Evolutionary conservation across 2,888 invertebrate genomes (phyloP).

Genomic region (Nephrocerus scutellatus): DNA sequence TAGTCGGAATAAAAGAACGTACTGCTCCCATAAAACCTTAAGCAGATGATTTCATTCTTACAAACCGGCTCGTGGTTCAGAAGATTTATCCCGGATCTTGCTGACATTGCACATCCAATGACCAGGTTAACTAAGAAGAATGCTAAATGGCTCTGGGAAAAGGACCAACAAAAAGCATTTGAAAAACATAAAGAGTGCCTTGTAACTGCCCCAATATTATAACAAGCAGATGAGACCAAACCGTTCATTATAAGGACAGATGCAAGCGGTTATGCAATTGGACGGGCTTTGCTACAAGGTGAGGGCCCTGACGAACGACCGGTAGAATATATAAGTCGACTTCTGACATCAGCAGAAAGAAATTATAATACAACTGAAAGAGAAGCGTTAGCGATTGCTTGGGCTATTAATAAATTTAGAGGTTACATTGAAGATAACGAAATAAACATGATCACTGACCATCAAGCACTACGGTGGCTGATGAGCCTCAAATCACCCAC

Average conservation of each 20-base stretch:
- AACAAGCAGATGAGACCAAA: slow-evolving; percentile 23
- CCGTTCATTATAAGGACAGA: slow-evolving; percentile 33
- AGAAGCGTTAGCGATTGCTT: slow-evolving; percentile 34
- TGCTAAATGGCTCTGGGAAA: slow-evolving; percentile 10
- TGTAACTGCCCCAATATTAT: slow-evolving; percentile 23
- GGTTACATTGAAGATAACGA: slow-evolving; percentile 12
- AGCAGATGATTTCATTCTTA: slow-evolving; percentile 22
- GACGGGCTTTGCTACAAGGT: slow-evolving; percentile 22
- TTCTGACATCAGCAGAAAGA: slow-evolving; percentile 30
- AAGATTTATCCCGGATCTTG: slow-evolving; percentile 34
- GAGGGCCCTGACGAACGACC: slow-evolving; percentile 23
- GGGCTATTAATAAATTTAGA: slow-evolving; percentile 19
- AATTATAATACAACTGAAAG: too few relatives aligned
- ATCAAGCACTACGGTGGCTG: slow-evolving; percentile 12
- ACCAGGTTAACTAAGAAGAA: slow-evolving; percentile 15
- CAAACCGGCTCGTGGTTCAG: slow-evolving; percentile 33
- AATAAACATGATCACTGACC: slow-evolving; percentile 7
- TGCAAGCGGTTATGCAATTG: slow-evolving; percentile 29
- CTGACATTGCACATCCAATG: slow-evolving; percentile 26
- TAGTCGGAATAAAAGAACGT: slow-evolving; percentile 25
- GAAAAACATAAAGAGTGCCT: slow-evolving; percentile 13
- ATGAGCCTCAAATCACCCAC: slow-evolving; percentile 3
- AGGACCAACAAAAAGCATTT: slow-evolving; percentile 12
- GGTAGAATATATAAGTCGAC: slow-evolving; percentile 29
- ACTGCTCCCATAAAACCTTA: slow-evolving; percentile 22